Evolutionary conservation across 2,888 invertebrate genomes (phyloP), one percentile per base, ranked within the genome.

Genomic region (Perizoma flavofasciatum): DNA sequence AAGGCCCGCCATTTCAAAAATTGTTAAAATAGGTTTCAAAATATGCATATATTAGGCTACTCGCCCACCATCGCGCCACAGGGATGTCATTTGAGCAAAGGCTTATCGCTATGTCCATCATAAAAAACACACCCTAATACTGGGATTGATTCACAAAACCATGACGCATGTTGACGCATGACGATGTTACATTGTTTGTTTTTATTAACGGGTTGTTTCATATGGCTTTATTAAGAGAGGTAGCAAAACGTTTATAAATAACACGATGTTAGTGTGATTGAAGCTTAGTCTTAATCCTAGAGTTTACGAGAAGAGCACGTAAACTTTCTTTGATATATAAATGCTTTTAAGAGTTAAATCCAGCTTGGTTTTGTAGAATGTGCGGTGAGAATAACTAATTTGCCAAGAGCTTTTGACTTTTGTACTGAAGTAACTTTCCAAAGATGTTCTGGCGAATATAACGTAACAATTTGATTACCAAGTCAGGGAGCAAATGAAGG

Each of bases 101-200:
- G 51, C 43, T 51, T 5, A 4, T 40, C 43, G 43, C 43, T 43
- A 33, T 8, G 9, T n/a, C 4, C 4, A 8, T 35, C 7, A 6
- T n/a, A 51, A n/a, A 33, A 35, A 5, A 7, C 61, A 5, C 55
- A 48, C 8, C 62, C 37, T 54, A 10, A 49, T 10, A 39, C 61
- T 68, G 72, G 44, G 52, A 55, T 61, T 54, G 49, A 74, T 73
- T 74, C 68, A 74, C 59, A 60, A 60, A 56, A 64, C 56, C 5
- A 55, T 74, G 73, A 74, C 70, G 69, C 69, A 74, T 66, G 62
- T 50, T n/a, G n/a, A n/a, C n/a, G n/a, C n/a, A n/a, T n/a, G n/a
- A 48, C 37, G 4, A 6, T 6, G 37, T 37, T 43, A 11, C 43
- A 43, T 72, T 68, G 55, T 60, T 69, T 72, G 54, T 39, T 63